These are phyloP conservation scores for Drosophila paramelanica DNA, from an alignment of 2,888 invertebrate genomes.

Conservation along the genomic window DNA sequence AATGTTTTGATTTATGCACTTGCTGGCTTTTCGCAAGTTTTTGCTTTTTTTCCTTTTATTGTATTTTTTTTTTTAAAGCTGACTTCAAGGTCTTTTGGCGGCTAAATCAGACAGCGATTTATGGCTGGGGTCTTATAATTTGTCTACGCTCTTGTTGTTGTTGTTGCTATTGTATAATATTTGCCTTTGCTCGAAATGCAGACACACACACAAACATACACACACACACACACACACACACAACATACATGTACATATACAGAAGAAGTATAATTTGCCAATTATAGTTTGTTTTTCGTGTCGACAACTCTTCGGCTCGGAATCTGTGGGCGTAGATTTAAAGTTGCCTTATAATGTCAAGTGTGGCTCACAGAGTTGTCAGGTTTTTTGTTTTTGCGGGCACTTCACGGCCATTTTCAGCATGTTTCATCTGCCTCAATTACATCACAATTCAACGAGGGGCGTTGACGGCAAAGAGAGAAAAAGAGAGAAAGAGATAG, in stretches of 20 bases:
- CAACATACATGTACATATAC: background rate
- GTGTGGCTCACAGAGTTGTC: conserved; percentile 55
- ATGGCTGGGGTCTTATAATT: conserved; percentile 50
- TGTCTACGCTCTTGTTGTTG: conserved; percentile 22
- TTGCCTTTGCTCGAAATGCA: conserved; percentile 2
- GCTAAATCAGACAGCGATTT: conserved; percentile 30
- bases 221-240: conserved; percentile 7
- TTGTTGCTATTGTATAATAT: conserved; percentile 49
- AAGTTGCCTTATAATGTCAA: conserved; percentile 64
- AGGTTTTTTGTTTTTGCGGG: conserved; percentile 1
- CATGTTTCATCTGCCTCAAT: conserved; percentile 45
- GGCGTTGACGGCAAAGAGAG: background rate
- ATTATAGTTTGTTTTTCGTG: conserved; percentile 23
- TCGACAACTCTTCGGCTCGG: conserved; percentile 19
- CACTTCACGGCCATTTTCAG: conserved; percentile 9
- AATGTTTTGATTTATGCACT: background rate
- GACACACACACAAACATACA: conserved; percentile 3
- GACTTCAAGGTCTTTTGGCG: conserved; percentile 49
- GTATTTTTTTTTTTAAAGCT: background rate
- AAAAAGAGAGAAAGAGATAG: background rate
- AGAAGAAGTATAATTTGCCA: conserved; percentile 37
- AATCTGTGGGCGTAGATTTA: conserved; percentile 44
- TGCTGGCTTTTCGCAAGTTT: too few relatives aligned
- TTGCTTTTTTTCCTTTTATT: too few relatives aligned
- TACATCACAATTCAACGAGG: conserved; percentile 18